These are phyloP conservation scores for Silurus meridionalis DNA, from an alignment of 2,113 vertebrate species.

Conservation along the genomic window DNA sequence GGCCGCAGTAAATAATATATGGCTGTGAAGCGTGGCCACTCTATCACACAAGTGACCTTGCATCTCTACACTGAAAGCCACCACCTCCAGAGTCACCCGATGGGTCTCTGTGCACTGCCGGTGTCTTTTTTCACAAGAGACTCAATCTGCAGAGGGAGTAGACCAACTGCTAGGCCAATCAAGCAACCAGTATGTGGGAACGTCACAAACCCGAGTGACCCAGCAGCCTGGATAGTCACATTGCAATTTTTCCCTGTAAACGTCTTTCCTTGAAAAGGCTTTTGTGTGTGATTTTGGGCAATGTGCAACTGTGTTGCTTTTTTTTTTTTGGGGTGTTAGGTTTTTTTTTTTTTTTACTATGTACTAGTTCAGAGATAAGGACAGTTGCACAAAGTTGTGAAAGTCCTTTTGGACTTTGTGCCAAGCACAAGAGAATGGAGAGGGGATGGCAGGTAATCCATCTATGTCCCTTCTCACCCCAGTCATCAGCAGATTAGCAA, in stretches of 20 bases:
- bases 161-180: background rate
- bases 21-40: conserved; percentile 18
- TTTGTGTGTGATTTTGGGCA: conserved; percentile 16
- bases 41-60: conserved; percentile 27
- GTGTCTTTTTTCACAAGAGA: conserved; percentile 24
- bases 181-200: background rate
- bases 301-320: background rate
- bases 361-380: conserved; percentile 41
- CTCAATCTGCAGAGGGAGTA: background rate
- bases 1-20: conserved; percentile 42
- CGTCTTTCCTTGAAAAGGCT: background rate
- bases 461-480: conserved; percentile 40
- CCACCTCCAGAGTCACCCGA: conserved; percentile 18
- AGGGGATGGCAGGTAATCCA: conserved; percentile 26
- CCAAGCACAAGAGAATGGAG: conserved; percentile 24
- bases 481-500: conserved; percentile 47
- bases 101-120: background rate
- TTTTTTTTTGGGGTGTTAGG: no score
- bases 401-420: conserved; percentile 52
- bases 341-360: background rate
- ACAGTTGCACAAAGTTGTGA: conserved; percentile 39
- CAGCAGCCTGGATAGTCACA: background rate
- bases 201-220: conserved; percentile 1
- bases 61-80: background rate
- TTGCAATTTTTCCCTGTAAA: conserved; percentile 15